phyloP scores from a whole-genome alignment of 1,140 invertebrate genomes.

The Aplysia californica region DNA sequence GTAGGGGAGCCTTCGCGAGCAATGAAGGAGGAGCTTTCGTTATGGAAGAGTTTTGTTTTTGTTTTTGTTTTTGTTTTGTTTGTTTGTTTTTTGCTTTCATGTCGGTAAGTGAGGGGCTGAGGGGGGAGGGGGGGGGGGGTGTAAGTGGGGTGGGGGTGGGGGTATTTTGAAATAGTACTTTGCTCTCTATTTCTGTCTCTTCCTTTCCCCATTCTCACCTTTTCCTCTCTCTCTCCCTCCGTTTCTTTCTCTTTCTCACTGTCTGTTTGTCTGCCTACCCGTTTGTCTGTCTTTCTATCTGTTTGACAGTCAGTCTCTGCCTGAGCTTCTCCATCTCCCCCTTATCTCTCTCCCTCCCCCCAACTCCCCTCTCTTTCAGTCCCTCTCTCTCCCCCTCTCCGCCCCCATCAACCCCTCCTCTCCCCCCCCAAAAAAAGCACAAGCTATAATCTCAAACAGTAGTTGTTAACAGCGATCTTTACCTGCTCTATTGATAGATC shows the following conservation, averaged over 20 bases:
- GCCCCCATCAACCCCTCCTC: not conserved
- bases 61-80: no score
- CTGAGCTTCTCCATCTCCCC: not conserved
- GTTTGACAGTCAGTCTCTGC: not conserved
- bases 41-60: no score
- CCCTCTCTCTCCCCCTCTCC: conserved; percentile 9
- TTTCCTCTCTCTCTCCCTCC: conserved; percentile 18
- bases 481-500: not conserved
- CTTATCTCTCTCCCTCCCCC: not conserved
- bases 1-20: no score
- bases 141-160: no score
- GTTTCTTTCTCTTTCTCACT: not conserved
- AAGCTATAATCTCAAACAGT: not conserved
- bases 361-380: not conserved
- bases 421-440: not conserved
- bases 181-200: no score
- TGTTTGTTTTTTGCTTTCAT: no score
- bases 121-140: no score
- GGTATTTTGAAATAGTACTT: no score
- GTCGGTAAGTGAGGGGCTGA: no score
- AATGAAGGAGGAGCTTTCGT: no score
- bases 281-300: not conserved
- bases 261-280: not conserved
- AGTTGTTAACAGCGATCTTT: not conserved
- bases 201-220: not conserved